Evolutionary conservation across 2,888 invertebrate species (phyloP).

Genomic region (Apoda limacodes): DNA sequence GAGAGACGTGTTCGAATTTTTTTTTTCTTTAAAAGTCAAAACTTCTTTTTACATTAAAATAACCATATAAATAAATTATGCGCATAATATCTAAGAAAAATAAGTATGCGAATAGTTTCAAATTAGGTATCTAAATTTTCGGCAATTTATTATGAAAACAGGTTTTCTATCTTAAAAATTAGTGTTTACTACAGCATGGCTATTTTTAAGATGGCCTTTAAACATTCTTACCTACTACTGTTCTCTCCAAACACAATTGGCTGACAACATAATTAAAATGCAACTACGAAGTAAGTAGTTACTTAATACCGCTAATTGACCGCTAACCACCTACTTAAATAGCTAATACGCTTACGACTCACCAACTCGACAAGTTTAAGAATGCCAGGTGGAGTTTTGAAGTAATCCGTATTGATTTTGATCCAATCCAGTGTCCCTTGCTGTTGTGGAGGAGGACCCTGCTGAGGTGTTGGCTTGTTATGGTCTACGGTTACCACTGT

Average conservation of each 20-base stretch:
- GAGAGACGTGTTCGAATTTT: no score
- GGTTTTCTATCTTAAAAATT: no score
- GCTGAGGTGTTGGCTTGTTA: constrained; percentile 62
- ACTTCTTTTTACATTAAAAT: no score
- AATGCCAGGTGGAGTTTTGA: constrained; percentile 83
- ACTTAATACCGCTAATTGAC: background rate
- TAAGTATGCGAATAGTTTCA: no score
- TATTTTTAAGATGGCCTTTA: no score
- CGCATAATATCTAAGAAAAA: no score
- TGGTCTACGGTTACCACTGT: constrained; percentile 85
- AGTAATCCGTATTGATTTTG: constrained; percentile 82
- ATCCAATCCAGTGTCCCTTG: constrained; percentile 74
- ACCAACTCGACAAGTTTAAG: constrained; percentile 86
- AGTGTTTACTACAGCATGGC: no score
- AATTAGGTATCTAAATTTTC: no score
- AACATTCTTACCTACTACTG: no score
- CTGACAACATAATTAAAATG: constrained; percentile 2
- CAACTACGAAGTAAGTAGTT: background rate
- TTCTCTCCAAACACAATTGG: constrained; percentile 2
- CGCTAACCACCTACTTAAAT: background rate
- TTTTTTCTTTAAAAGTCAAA: no score
- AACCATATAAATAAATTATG: no score
- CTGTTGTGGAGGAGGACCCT: constrained; percentile 62
- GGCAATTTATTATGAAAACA: no score
- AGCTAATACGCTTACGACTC: constrained; percentile 59